phyloP scores from a whole-genome alignment of 2,888 invertebrate genomes.

The Gymnoscelis rufifasciata region DNA sequence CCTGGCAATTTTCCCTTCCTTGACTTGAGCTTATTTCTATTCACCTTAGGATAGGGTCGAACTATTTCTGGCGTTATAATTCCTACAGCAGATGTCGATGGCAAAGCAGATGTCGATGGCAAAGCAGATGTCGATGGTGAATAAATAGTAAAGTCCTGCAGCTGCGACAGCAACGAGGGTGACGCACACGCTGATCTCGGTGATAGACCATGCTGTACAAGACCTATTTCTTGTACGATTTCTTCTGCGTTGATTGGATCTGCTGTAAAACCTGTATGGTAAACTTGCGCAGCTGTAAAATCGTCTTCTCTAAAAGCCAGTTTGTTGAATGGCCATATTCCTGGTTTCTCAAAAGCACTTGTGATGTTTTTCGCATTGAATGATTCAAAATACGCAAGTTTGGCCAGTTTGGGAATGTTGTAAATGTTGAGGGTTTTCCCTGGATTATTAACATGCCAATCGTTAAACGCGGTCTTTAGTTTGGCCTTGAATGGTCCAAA shows the following conservation, averaged over 20 bases:
- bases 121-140: background rate
- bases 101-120: no score
- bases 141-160: background rate
- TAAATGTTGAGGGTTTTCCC: background rate
- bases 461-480: background rate
- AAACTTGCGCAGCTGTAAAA: background rate
- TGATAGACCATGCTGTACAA: no score
- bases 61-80: background rate
- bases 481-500: background rate
- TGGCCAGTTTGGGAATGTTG: background rate
- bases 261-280: conserved; percentile 1
- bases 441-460: background rate
- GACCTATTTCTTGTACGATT: background rate
- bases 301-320: conserved; percentile 3
- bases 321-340: background rate
- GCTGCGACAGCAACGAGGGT: background rate
- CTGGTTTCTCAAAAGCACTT: background rate
- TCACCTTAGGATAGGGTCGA: conserved; percentile 1
- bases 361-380: background rate
- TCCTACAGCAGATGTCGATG: no score
- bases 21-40: background rate
- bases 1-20: conserved; percentile 1
- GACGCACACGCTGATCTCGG: background rate
- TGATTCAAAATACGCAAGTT: background rate
- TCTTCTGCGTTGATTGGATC: background rate